Conservation (phyloP, 2,888 invertebrate species). For the Acleris sparsana region DNA sequence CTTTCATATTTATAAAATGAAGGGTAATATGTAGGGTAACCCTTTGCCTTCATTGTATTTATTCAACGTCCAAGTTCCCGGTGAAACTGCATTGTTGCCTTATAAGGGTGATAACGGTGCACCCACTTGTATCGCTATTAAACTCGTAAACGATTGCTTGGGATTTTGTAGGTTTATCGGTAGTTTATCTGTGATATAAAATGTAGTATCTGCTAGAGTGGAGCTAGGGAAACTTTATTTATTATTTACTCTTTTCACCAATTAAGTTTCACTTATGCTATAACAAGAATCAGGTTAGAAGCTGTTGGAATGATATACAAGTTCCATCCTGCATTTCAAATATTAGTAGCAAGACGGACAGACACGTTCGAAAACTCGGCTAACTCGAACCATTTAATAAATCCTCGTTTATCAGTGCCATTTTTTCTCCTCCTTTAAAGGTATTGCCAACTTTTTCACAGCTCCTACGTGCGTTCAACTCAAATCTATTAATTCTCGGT, state of each 20-base stretch:
- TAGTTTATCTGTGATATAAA: not conserved
- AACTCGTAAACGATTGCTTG: not conserved
- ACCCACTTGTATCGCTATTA: slow-evolving; percentile 1
- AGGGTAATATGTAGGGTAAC: no score
- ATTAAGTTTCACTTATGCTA: no score
- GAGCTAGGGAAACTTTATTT: not conserved
- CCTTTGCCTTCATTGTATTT: not conserved
- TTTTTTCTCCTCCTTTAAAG: slow-evolving; percentile 23
- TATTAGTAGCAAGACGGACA: not conserved
- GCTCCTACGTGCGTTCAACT: slow-evolving; percentile 56
- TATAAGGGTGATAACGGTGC: slow-evolving; percentile 43
- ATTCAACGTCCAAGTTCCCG: slow-evolving; percentile 54
- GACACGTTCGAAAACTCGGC: not conserved
- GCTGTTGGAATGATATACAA: no score
- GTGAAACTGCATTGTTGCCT: slow-evolving; percentile 54
- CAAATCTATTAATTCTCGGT: slow-evolving; percentile 64
- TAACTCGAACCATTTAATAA: not conserved
- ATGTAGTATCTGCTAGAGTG: not conserved
- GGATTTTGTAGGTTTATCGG: not conserved
- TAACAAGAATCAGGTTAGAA: no score
- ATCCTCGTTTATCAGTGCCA: not conserved
- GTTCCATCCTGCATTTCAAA: not conserved
- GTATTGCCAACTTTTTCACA: slow-evolving; percentile 41
- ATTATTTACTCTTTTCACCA: not conserved
- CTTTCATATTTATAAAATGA: no score